Base-by-base conservation (phyloP, 2,113 vertebrate genomes). In the Dromaius novaehollandiae region DNA sequence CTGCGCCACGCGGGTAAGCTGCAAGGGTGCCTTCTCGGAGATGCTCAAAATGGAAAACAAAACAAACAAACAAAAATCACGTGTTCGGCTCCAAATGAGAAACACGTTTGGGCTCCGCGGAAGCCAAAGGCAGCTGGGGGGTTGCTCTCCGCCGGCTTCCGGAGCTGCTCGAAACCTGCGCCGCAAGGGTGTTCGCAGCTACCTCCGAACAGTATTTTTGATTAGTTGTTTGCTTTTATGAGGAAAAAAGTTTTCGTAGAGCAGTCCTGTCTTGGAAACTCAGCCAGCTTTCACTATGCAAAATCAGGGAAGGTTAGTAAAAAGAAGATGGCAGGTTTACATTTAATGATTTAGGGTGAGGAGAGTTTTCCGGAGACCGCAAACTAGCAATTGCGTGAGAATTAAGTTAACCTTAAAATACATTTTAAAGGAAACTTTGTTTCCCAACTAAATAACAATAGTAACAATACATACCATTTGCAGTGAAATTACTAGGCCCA, bases 41-140 rank as follows among this genome's bases (percentile, higher is more conserved):
- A 64, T 78, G 60, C 65, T 91, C 79, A 82, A 96, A 96, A 89
- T 40, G 58, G 88, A 95, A 91, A 76, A 58, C 78, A 80, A 95
- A 96, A 69, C 90, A 95, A 97, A 94, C 83, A 90, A 95, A 91
- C 87, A 89, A 77, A 87, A 86, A 58, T 90, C 61, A 75, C 50
- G 34, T 46, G 71, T 53, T 71, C 73, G 44, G 13, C 40, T 78
- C 51, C 66, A 90, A 91, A 92, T 92, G 88, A 89, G 79, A 81
- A 89, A 34, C 79, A 93, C 4, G 18, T 90, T 96, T 70, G 46
- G 64, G 21, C 40, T 82, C 48, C 24, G 28, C 28, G 34, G 68
- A 94, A 86, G 66, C 42, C 70, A 93, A 75, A 80, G 14, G 46
- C 83, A 58, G 55, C 82, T 65, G 50, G 42, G 46, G 30, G 17